Evolutionary conservation across 2,797 vertebrate genomes (phyloP).

Genomic region (Girardinus metallicus): DNA sequence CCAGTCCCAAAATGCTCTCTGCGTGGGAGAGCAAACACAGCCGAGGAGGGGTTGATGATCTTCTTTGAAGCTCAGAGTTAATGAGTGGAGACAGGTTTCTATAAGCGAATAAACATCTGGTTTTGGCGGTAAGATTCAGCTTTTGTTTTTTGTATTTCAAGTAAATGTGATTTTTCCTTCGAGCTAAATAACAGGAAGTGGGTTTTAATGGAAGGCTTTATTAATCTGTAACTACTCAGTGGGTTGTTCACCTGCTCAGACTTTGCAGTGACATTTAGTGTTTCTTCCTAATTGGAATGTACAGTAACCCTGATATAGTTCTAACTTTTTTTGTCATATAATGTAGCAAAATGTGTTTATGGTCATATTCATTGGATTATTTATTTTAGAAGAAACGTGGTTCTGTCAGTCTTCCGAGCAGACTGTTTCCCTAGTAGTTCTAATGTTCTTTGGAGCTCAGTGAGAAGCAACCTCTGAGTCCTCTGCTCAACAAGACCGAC

Average conservation of each 20-base stretch:
- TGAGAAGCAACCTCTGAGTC: slow-evolving; percentile 46
- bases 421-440: slow-evolving; percentile 2
- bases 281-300: neutral
- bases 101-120: slow-evolving; percentile 40
- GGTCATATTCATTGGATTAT: neutral
- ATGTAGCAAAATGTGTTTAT: neutral
- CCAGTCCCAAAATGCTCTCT: slow-evolving; percentile 70
- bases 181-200: neutral
- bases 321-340: neutral
- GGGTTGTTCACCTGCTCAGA: slow-evolving; percentile 41
- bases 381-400: neutral
- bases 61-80: slow-evolving; percentile 26
- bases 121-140: slow-evolving; percentile 60
- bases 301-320: slow-evolving; percentile 7
- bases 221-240: slow-evolving; percentile 34
- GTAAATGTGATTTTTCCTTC: neutral
- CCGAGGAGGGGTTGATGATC: neutral
- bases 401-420: neutral
- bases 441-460: slow-evolving; percentile 33
- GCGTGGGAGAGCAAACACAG: slow-evolving; percentile 37
- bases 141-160: slow-evolving; percentile 5
- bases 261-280: neutral
- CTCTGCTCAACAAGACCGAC: slow-evolving; percentile 80
- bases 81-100: slow-evolving; percentile 34
- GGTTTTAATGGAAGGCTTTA: neutral